phyloP scores from a whole-genome alignment of 2,797 vertebrate species.

The Labeo calbasu region DNA sequence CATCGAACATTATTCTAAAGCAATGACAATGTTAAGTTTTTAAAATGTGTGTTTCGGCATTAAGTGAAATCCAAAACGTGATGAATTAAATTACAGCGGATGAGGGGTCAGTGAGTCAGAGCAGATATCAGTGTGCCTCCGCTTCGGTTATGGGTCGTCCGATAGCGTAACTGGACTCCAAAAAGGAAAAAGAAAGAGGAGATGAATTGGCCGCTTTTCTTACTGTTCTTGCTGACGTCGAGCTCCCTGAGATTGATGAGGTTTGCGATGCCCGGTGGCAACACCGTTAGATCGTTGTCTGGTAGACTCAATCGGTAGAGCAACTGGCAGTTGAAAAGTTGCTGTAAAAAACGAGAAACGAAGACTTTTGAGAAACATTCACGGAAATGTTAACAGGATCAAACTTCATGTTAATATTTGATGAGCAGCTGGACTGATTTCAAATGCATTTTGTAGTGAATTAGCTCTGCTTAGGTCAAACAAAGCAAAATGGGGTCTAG shows the following conservation, averaged over 20 bases:
- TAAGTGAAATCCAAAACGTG: background rate
- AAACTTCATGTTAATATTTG: background rate
- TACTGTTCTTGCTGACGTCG: conserved; percentile 99
- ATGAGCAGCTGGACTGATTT: background rate
- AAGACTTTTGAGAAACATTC: conserved; percentile 3
- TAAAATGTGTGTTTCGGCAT: too few relatives aligned
- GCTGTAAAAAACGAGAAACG: conserved; percentile 73
- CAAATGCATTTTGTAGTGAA: background rate
- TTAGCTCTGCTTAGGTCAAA: background rate
- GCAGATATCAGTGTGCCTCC: conserved; percentile 8
- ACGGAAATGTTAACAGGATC: background rate
- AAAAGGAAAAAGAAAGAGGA: conserved; percentile 2
- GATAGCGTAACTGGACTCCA: conserved; percentile 4
- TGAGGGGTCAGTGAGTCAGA: conserved; percentile 1
- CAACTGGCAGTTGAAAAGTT: conserved; percentile 99
- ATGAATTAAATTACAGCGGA: conserved; percentile 19
- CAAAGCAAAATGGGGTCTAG: conserved; percentile 11
- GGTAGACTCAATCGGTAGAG: conserved; percentile 96
- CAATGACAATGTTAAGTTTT: too few relatives aligned
- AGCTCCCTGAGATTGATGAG: conserved; percentile 99
- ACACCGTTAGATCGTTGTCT: conserved; percentile 94
- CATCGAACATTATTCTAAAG: background rate
- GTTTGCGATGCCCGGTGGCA: conserved; percentile 96
- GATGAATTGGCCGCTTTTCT: conserved; percentile 65
- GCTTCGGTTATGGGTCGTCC: background rate